Evolutionary conservation across 2,797 vertebrate genomes (phyloP).

Genomic region (Spondyliosoma cantharus): DNA sequence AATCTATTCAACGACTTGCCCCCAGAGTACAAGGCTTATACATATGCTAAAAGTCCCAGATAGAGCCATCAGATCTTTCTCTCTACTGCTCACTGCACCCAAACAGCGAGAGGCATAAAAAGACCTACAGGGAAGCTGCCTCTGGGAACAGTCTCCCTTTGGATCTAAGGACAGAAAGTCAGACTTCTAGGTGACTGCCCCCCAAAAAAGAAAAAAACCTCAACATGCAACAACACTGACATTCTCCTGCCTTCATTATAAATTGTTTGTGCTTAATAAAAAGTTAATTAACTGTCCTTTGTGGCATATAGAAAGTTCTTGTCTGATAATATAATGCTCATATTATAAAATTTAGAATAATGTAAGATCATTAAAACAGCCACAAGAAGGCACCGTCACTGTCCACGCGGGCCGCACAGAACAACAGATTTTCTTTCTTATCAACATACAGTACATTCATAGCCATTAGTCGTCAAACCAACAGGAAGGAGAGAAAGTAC

Average conservation of each 20-base stretch:
- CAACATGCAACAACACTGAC: neutral
- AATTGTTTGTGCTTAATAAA: neutral
- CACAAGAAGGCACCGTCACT: neutral
- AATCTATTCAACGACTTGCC: neutral
- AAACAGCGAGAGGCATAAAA: neutral
- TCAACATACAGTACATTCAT: constrained; percentile 8
- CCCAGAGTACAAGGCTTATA: neutral
- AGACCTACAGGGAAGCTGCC: neutral
- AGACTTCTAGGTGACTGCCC: neutral
- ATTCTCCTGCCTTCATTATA: neutral
- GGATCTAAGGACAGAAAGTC: constrained; percentile 2
- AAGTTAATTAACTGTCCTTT: neutral
- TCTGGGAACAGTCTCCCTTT: neutral
- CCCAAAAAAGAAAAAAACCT: neutral
- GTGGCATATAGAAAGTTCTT: neutral
- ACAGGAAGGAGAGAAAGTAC: neutral
- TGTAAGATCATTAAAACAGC: neutral
- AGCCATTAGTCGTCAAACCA: neutral
- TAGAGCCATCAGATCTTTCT: neutral
- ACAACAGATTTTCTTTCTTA: neutral
- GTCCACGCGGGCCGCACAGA: neutral
- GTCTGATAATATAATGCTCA: too few species aligned
- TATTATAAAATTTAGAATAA: neutral
- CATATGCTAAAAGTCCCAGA: neutral
- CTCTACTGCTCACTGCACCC: neutral